Evolutionary conservation across 1,140 invertebrate species (phyloP).

Genomic region (Asbolus verrucosus): DNA sequence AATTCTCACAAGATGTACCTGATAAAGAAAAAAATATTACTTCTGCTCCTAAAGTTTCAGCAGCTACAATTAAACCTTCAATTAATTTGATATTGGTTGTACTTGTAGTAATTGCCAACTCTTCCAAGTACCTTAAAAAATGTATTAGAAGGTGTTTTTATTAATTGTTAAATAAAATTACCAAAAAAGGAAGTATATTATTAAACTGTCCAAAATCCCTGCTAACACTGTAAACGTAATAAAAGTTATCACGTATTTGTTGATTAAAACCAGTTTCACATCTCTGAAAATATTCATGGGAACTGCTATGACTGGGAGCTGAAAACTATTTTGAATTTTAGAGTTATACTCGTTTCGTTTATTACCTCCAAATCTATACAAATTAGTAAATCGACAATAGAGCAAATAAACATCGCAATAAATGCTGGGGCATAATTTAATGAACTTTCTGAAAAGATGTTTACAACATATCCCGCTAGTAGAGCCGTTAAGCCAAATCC

Average conservation of each 20-base stretch:
- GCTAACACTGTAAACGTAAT: conserved; percentile 77
- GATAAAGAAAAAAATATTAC: conserved; percentile 80
- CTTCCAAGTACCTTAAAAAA: conserved; percentile 77
- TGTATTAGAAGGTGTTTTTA: too few species aligned
- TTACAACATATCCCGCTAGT: conserved; percentile 74
- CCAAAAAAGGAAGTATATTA: conserved; percentile 86
- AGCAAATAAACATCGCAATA: conserved; percentile 72
- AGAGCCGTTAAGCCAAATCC: conserved; percentile 80
- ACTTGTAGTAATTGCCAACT: conserved; percentile 73
- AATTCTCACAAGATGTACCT: too few species aligned
- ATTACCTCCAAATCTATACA: conserved; percentile 73
- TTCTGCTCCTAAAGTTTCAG: conserved; percentile 80
- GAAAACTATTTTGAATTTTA: too few species aligned
- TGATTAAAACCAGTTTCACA: conserved; percentile 70
- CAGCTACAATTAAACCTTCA: conserved; percentile 80
- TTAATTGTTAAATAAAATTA: too few species aligned
- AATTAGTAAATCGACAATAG: conserved; percentile 73
- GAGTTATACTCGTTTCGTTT: too few species aligned
- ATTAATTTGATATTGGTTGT: conserved; percentile 78
- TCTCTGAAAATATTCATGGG: conserved; percentile 75
- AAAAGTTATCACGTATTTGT: conserved; percentile 75
- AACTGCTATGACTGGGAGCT: conserved; percentile 75
- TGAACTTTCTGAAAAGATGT: conserved; percentile 68
- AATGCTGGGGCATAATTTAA: conserved; percentile 80
- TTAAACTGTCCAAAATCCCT: conserved; percentile 81